Conservation (phyloP, 2,888 invertebrate species). For the Pinctada fucata region DNA sequence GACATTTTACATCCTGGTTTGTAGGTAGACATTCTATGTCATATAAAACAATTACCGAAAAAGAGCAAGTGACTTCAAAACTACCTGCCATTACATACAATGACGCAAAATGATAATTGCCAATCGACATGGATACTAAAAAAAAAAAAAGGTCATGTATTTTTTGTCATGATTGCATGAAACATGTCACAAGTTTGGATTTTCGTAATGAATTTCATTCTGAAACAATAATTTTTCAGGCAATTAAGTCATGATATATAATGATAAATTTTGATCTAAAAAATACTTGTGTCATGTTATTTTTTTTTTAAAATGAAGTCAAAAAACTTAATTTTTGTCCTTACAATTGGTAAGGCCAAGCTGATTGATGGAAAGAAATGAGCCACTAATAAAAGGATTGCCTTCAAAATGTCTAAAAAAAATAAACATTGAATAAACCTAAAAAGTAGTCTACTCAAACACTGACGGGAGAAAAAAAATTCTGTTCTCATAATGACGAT, state of each 20-base stretch:
- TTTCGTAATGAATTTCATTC: no score
- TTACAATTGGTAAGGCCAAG: no score
- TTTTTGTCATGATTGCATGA: no score
- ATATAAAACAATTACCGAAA: constrained; percentile 2
- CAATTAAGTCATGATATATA: no score
- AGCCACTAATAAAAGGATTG: constrained; percentile 35
- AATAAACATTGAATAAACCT: constrained; percentile 39
- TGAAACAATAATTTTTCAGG: no score
- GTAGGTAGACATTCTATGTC: neutral
- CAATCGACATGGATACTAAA: neutral
- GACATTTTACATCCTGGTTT: neutral
- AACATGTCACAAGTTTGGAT: no score
- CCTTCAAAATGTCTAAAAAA: constrained; percentile 33
- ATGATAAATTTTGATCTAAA: no score
- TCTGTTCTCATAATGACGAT: constrained; percentile 24
- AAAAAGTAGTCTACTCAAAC: constrained; percentile 27
- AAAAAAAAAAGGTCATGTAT: neutral
- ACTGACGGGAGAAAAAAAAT: constrained; percentile 17
- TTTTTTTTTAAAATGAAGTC: no score
- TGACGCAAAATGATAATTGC: neutral
- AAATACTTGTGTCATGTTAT: no score
- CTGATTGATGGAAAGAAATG: neutral
- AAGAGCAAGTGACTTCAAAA: neutral
- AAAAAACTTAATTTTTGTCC: no score
- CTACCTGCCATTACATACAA: neutral